Conservation (phyloP, 2,797 vertebrate species). For the Lindbergichthys nudifrons region DNA sequence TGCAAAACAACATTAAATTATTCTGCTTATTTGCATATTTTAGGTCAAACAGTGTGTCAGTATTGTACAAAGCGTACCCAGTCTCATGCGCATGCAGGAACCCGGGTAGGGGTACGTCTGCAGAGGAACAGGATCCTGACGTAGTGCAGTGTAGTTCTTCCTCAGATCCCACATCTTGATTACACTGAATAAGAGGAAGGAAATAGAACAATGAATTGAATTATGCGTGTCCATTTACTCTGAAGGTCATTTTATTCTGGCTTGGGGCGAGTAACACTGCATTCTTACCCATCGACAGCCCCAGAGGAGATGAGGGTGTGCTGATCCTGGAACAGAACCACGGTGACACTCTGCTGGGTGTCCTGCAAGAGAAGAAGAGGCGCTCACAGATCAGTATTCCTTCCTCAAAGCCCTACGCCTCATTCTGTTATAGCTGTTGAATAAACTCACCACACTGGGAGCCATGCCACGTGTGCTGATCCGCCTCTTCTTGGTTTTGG, state of each 20-base stretch:
- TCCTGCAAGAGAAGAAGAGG: conserved; percentile 72
- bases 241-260: neutral
- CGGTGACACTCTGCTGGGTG: conserved; percentile 96
- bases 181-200: conserved; percentile 76
- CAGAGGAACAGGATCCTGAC: conserved; percentile 88
- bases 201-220: neutral
- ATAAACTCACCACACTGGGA: conserved; percentile 90
- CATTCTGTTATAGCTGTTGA: neutral
- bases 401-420: neutral
- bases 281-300: conserved; percentile 94
- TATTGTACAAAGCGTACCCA: conserved; percentile 83
- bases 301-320: conserved; percentile 94
- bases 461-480: conserved; percentile 87
- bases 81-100: conserved; percentile 88
- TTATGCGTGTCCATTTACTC: neutral
- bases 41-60: neutral
- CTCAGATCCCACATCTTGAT: conserved; percentile 98
- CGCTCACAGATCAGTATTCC: neutral
- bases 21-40: neutral
- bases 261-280: neutral
- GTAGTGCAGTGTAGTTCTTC: conserved; percentile 89
- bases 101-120: conserved; percentile 92
- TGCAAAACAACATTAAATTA: conserved; percentile 1
- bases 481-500: conserved; percentile 89
- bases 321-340: conserved; percentile 94